A percentile compares a stretch with the other conserved stretches of the same genome.
phyloP scores from a whole-genome alignment of 2,797 vertebrate species.

The Linurgus olivaceus region DNA sequence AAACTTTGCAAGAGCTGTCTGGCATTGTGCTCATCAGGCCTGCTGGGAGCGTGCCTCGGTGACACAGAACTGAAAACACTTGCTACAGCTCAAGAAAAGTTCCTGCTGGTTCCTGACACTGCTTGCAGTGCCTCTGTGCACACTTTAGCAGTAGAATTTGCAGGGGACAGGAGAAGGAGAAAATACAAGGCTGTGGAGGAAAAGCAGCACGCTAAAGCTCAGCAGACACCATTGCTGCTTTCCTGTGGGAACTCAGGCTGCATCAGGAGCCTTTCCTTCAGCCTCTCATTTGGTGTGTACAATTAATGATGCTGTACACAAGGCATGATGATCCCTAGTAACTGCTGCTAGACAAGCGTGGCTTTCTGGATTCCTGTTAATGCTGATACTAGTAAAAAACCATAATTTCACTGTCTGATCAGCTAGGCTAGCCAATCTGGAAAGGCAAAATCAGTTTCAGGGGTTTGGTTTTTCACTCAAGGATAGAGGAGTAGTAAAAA shows the following conservation, averaged over 20 bases:
- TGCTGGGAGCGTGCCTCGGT: not conserved
- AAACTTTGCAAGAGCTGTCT: not conserved
- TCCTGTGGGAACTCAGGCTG: not conserved
- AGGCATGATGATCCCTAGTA: not conserved
- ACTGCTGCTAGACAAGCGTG: not conserved
- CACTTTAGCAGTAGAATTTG: not conserved
- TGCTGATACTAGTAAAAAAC: not conserved
- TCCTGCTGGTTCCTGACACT: fast-evolving
- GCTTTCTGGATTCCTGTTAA: not conserved
- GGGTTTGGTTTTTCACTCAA: not conserved
- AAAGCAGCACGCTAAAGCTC: not conserved
- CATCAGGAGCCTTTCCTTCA: not conserved
- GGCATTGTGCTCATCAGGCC: not conserved
- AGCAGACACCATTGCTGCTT: not conserved
- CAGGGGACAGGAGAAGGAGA: not conserved
- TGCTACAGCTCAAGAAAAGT: not conserved
- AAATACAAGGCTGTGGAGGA: not conserved
- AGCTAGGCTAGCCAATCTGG: not conserved
- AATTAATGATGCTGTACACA: not conserved
- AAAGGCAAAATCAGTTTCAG: not conserved
- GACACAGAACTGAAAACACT: not conserved
- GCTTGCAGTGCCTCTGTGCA: not conserved
- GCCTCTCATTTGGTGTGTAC: not conserved
- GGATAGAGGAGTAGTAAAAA: not conserved
- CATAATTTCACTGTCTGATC: not conserved